These are phyloP conservation scores for Crotalus tigris DNA, from an alignment of 2,113 vertebrate genomes.

Conservation along the genomic window DNA sequence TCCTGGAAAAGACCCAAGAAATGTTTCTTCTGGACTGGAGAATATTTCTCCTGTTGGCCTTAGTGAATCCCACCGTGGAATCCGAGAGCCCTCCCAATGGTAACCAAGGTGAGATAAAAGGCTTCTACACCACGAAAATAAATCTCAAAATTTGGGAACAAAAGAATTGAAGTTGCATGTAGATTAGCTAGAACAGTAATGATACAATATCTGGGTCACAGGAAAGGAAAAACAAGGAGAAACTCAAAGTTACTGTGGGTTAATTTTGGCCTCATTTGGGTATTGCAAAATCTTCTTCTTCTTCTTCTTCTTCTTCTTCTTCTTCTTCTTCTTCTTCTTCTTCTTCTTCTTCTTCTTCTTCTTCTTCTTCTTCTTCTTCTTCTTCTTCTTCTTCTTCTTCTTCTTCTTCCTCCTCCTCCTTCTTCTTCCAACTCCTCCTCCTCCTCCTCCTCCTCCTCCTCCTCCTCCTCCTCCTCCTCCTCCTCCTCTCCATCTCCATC, in stretches of 20 bases:
- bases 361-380: too few relatives aligned
- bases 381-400: background rate
- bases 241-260: background rate
- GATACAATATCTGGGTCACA: background rate
- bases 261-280: background rate
- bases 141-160: background rate
- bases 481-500: background rate
- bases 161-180: background rate
- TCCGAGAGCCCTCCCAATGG: slow-evolving; percentile 21
- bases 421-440: too few relatives aligned
- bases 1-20: slow-evolving; percentile 44
- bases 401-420: background rate
- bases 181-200: background rate
- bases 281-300: too few relatives aligned
- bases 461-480: too few relatives aligned
- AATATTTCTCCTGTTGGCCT: slow-evolving; percentile 51
- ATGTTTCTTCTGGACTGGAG: slow-evolving; percentile 49
- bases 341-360: background rate
- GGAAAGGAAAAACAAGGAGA: background rate
- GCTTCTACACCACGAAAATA: background rate
- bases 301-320: background rate
- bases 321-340: too few relatives aligned
- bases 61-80: slow-evolving; percentile 39
- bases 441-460: too few relatives aligned
- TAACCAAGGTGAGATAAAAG: slow-evolving; percentile 63